phyloP scores from a whole-genome alignment of 2,113 vertebrate genomes.

The Drymodes brunneopygia region DNA sequence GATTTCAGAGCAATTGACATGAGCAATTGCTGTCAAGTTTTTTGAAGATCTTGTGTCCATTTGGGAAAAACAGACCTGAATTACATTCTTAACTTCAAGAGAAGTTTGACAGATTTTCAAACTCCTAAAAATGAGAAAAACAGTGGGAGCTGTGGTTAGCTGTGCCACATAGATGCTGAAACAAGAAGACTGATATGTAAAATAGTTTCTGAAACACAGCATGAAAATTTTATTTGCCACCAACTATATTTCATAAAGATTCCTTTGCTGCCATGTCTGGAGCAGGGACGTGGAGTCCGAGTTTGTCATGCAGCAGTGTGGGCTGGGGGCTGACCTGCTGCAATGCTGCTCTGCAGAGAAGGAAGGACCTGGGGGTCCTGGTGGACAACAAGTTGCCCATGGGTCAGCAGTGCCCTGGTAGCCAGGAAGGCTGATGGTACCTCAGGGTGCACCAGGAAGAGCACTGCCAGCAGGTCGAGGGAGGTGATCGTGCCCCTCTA shows the following conservation, averaged over 20 bases:
- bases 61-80: neutral
- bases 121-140: neutral
- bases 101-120: neutral
- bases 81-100: neutral
- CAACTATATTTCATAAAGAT: neutral
- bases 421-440: neutral
- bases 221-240: neutral
- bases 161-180: neutral
- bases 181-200: neutral
- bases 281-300: neutral
- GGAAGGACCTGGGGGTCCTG: neutral
- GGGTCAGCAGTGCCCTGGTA: too few species aligned
- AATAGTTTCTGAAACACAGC: neutral
- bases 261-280: neutral
- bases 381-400: neutral
- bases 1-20: neutral
- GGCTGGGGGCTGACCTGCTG: neutral
- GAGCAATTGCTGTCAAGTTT: neutral
- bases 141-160: neutral
- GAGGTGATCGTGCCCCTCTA: neutral
- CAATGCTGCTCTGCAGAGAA: neutral
- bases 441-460: neutral
- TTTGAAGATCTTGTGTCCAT: neutral
- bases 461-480: neutral
- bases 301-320: neutral